Conservation (phyloP, 2,113 vertebrate species). For the Pangasianodon gigas region DNA sequence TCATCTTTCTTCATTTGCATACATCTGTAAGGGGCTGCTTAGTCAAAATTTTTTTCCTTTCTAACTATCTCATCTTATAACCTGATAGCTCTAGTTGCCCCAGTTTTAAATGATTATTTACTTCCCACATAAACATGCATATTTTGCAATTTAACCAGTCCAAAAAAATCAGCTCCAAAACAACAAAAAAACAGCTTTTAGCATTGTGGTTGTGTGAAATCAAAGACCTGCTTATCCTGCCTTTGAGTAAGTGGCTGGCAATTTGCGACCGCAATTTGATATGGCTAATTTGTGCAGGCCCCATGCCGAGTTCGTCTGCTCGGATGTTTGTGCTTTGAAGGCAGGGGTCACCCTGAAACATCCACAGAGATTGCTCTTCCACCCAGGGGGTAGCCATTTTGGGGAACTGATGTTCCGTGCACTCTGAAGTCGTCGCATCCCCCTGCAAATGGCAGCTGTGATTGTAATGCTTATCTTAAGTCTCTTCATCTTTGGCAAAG, state of each 20-base stretch:
- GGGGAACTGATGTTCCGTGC: constrained; percentile 51
- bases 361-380: constrained; percentile 50
- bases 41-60: not conserved
- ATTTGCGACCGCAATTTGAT: constrained; percentile 51
- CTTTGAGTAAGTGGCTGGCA: constrained; percentile 50
- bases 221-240: constrained; percentile 43
- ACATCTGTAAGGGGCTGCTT: not conserved
- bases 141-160: constrained; percentile 11
- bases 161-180: constrained; percentile 15
- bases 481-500: constrained; percentile 59
- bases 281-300: constrained; percentile 45
- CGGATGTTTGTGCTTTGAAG: constrained; percentile 44
- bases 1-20: constrained; percentile 25
- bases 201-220: constrained; percentile 27
- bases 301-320: constrained; percentile 35
- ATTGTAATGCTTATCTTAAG: constrained; percentile 57
- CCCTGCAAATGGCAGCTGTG: constrained; percentile 51
- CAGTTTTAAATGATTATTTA: not conserved
- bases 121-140: not conserved
- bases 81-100: not conserved
- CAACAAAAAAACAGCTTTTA: constrained; percentile 9
- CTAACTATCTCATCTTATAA: not conserved
- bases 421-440: constrained; percentile 48
- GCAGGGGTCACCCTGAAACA: constrained; percentile 59
- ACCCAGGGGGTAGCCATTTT: constrained; percentile 53